Base-by-base conservation (phyloP, 2,113 vertebrate species). In the Percopsis transmontana region DNA sequence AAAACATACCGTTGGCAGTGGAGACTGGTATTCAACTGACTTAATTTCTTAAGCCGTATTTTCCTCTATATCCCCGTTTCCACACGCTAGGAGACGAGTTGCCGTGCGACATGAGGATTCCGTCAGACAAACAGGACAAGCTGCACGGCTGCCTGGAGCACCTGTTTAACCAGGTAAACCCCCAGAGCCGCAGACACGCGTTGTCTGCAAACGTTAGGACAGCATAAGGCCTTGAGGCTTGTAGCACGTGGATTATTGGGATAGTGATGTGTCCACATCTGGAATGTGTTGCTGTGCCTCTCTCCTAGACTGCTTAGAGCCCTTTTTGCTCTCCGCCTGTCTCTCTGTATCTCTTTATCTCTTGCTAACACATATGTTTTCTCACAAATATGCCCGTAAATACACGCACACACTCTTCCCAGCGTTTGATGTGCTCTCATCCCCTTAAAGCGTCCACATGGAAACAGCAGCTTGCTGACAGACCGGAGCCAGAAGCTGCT, bases 91-190 rank as follows among this genome's bases (percentile, higher is more conserved):
- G 97, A 13, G 97, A 99, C 0, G 97, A 99, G 82, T 90, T 99
- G 78, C 97, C 97, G 0, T 98, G 87, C 85, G 97, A 99, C 82
- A 99, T 99, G 95, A 94, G 97, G 79, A 98, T 99, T 75, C 89
- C 97, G 2, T 94, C 92, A 0, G 97, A 99, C 85, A 98, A 99
- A 61, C 97, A 99, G 87, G 97, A 99, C 88, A 99, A 99, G 77
- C 92, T 99, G 5, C 97, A 99, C 0, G 96, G 97, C 68, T 99
- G 96, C 79, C 93, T 98, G 39, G 97, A 99, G 66, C 97, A 99
- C 69, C 97, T 99, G 66, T 99, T 98, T 78, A 58, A 58, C 56
- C 55, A 39, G 55, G 55, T 63, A 45, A 48, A 24, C 18, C 13
- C 19, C 3, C 42, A 3, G 12, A 48, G 7, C 15, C 15, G 15